Evolutionary conservation across 2,113 vertebrate genomes (phyloP).

Genomic region (Urocolius indicus): DNA sequence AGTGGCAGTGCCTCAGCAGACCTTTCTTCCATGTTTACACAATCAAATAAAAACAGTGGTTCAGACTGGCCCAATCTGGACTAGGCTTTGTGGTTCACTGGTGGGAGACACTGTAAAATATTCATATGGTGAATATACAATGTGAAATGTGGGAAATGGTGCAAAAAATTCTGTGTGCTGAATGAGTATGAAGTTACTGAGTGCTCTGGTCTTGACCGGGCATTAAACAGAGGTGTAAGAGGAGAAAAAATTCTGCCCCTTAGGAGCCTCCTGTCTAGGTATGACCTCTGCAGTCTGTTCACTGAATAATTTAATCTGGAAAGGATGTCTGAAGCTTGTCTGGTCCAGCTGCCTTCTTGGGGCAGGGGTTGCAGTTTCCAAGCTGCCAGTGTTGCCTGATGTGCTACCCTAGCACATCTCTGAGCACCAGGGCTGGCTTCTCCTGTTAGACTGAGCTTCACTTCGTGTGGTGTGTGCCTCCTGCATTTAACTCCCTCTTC

Average conservation of each 20-base stretch:
- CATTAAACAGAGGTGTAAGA: not conserved
- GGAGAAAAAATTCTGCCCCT: not conserved
- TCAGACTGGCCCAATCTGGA: not conserved
- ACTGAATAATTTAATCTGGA: not conserved
- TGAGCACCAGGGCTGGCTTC: accelerated
- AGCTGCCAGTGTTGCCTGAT: accelerated
- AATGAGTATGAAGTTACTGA: accelerated
- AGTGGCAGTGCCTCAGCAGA: not conserved
- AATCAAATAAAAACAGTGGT: not conserved
- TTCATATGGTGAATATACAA: not conserved
- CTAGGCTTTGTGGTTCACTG: not conserved
- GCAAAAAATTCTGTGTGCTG: not conserved
- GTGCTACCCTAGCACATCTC: not conserved
- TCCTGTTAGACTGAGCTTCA: not conserved
- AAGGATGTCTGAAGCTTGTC: not conserved
- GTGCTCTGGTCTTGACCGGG: not conserved
- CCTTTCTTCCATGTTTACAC: not conserved
- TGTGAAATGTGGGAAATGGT: not conserved
- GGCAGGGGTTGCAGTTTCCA: not conserved
- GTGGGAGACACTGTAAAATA: not conserved
- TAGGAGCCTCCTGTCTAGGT: not conserved
- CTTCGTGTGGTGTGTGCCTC: accelerated
- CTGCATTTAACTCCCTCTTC: not conserved
- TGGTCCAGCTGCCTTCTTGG: not conserved
- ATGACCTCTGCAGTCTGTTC: not conserved